phyloP scores from a whole-genome alignment of 1,140 invertebrate genomes.

The Metaphire vulgaris region DNA sequence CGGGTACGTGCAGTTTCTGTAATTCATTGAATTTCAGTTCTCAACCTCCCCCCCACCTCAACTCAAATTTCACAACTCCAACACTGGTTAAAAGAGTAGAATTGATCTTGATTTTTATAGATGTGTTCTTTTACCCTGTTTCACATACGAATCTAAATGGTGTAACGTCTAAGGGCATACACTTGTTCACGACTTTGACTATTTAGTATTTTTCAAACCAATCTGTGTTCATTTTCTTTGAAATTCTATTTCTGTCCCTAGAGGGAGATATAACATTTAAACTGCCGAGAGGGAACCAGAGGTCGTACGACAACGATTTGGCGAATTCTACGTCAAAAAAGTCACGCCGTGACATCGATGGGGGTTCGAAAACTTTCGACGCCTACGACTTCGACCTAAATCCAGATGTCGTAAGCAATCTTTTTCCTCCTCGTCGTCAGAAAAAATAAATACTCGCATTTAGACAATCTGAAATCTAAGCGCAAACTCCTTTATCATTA shows the following conservation, averaged over 20 bases:
- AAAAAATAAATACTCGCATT: not conserved
- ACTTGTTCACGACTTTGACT: no score
- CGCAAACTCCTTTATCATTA: not conserved
- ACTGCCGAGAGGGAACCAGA: not conserved
- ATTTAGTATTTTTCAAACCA: not conserved
- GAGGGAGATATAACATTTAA: not conserved
- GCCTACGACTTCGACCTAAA: not conserved
- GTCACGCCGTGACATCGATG: not conserved
- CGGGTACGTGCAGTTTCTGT: no score
- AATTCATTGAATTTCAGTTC: no score
- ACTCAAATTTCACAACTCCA: no score
- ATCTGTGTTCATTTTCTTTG: not conserved
- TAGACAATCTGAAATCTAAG: not conserved
- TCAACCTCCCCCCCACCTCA: no score
- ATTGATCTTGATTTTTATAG: not conserved
- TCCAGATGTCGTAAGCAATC: no score
- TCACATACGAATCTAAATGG: not conserved
- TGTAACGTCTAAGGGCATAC: no score
- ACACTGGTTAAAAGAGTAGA: not conserved
- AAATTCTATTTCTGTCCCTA: not conserved
- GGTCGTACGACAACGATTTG: not conserved
- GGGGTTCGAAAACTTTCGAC: not conserved
- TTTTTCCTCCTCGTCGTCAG: no score
- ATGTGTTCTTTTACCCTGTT: not conserved
- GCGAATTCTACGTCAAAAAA: not conserved